These are phyloP conservation scores for Illadopsis cleaveri DNA, from an alignment of 2,113 vertebrate species.

Conservation along the genomic window DNA sequence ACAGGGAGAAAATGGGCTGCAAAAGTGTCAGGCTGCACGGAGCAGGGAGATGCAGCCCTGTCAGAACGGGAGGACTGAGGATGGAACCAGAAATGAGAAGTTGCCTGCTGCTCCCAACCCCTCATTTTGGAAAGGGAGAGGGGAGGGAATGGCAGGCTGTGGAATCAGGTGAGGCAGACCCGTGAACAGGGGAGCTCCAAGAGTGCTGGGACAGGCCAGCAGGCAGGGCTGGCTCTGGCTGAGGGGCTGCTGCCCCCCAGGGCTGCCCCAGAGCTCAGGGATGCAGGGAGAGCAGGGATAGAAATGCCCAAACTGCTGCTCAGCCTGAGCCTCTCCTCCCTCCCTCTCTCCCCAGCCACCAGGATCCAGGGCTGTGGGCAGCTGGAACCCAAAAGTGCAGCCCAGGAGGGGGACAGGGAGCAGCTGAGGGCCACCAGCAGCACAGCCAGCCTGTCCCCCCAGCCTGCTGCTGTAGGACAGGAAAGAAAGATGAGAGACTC, in stretches of 20 bases:
- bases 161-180: rapidly evolving
- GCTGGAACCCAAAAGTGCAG: too few species aligned
- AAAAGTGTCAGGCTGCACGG: background rate
- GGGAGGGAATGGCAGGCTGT: too few species aligned
- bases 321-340: too few species aligned
- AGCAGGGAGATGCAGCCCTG: background rate
- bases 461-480: background rate
- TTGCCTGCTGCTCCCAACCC: too few species aligned
- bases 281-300: background rate
- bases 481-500: too few species aligned
- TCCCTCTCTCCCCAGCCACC: background rate
- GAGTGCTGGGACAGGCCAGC: background rate
- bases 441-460: background rate
- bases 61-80: background rate
- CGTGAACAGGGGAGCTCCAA: background rate
- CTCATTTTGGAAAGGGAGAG: rapidly evolving
- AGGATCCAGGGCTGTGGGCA: too few species aligned
- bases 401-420: background rate
- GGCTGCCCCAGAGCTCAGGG: rapidly evolving
- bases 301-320: rapidly evolving
- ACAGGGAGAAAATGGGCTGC: background rate
- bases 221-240: too few species aligned
- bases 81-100: background rate
- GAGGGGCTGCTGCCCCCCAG: rapidly evolving
- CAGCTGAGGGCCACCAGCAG: background rate